Base-by-base conservation (phyloP, 2,113 vertebrate genomes). In the Hippocampus mohnikei region DNA sequence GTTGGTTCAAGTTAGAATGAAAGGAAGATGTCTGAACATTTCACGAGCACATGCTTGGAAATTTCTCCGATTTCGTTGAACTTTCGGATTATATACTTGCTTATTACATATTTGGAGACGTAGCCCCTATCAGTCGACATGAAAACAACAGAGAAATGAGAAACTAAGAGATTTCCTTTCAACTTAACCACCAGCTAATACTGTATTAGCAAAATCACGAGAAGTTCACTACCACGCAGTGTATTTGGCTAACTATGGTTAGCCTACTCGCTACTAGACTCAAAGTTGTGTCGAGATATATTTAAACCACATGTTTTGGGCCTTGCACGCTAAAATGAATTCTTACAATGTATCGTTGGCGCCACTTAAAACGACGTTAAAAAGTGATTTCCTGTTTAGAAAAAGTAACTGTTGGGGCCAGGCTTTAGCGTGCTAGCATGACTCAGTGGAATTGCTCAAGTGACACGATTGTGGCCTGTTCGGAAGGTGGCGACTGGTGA, bases 391-490 rank as follows among this genome's bases (percentile, higher is more conserved):
- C 37, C 13, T 65, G 16, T 12, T 33, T 9, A 10, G 18, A 55
- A 10, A 33, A 37, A 8, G 5, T 50, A 1, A 10, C 1, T 18
- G 12, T 66, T 69, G 73, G 46, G 50, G 67, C 59, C 67, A 67
- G 73, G 53, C 27, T 9, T 83, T 88, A 88, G 84, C 88, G 52
- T 78, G 87, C 88, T 92, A 93, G 92, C 90, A 90, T 93, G 92
- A 93, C 92, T 92, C 91, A 87, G 92, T 93, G 85, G 84, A 91
- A 92, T 91, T 89, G 79, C 72, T 65, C 82, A 76, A 76, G 90
- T 91, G 90, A 90, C 89, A 88, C 87, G 84, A 89, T 85, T 88
- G 91, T 93, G 92, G 93, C 93, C 86, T 85, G 88, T 46, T 46
- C 16, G 12, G 60, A 42, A 64, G 18, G 13, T 16, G 40, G n/a